Percentiles rank a stretch among this genome's conserved stretches.
These are phyloP conservation scores for Apomyelois bistriatella DNA, from an alignment of 2,888 invertebrate species.

Conservation along the genomic window DNA sequence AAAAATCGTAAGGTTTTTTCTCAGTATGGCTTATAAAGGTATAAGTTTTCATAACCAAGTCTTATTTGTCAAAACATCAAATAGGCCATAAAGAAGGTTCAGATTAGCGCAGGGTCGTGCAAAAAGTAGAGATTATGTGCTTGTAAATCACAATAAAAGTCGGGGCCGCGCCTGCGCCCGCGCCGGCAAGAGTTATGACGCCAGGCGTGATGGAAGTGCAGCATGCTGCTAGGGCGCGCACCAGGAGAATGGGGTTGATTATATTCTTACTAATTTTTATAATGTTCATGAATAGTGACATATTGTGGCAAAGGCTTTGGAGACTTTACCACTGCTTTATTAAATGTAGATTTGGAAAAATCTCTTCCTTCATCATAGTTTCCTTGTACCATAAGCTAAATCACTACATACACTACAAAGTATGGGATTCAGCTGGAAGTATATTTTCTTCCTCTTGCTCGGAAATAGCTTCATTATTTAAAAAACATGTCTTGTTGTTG, in stretches of 20 bases:
- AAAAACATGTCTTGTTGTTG: too few relatives aligned
- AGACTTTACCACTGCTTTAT: too few relatives aligned
- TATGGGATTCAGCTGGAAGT: too few relatives aligned
- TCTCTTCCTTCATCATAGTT: too few relatives aligned
- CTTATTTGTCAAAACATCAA: conserved; percentile 14
- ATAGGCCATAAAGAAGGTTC: conserved; percentile 3
- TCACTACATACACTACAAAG: too few relatives aligned
- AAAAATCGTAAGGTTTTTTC: not conserved
- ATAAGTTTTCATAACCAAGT: not conserved
- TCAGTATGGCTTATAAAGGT: not conserved
- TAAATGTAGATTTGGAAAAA: too few relatives aligned
- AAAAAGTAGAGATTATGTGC: conserved; percentile 38
- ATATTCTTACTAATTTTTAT: too few relatives aligned
- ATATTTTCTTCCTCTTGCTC: too few relatives aligned
- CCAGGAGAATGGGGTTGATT: not conserved
- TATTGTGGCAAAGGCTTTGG: too few relatives aligned
- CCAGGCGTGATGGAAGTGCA: conserved; percentile 5
- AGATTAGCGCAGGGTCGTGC: conserved; percentile 11
- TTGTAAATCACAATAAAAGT: conserved; percentile 78
- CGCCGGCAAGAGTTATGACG: conserved; percentile 47
- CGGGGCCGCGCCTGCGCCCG: conserved; percentile 58
- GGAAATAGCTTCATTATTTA: too few relatives aligned
- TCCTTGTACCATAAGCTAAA: too few relatives aligned
- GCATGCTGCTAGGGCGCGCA: not conserved
- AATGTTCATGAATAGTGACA: too few relatives aligned